These are phyloP conservation scores for Genyomyrus donnyi DNA, from an alignment of 2,113 vertebrate genomes.

Conservation along the genomic window DNA sequence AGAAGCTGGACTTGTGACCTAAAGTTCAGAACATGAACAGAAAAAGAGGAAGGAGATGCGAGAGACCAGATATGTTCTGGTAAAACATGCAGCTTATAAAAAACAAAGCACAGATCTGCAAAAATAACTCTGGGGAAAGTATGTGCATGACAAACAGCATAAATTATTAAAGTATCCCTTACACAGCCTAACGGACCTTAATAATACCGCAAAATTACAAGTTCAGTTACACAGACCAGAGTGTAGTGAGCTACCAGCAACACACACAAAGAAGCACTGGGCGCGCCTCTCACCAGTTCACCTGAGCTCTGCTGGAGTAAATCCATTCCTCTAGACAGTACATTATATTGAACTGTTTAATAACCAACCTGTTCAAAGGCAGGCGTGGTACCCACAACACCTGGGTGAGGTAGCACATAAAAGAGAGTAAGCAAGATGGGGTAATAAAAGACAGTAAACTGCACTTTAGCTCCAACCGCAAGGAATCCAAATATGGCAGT, in stretches of 20 bases:
- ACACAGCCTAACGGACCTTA: background rate
- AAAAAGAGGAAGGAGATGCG: background rate
- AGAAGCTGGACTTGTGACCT: background rate
- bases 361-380: background rate
- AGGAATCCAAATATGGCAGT: background rate
- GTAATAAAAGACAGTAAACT: background rate
- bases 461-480: background rate
- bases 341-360: background rate
- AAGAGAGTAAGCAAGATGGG: background rate
- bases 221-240: background rate
- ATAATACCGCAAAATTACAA: background rate
- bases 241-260: background rate
- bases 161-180: background rate
- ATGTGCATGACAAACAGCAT: background rate
- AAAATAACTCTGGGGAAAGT: background rate
- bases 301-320: background rate
- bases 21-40: background rate
- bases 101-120: background rate
- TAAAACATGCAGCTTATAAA: background rate
- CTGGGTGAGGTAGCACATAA: background rate
- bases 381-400: background rate
- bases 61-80: background rate
- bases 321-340: background rate
- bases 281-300: background rate
- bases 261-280: background rate